Evolutionary conservation across 2,888 invertebrate genomes (phyloP).

Genomic region (Ctena decussata): DNA sequence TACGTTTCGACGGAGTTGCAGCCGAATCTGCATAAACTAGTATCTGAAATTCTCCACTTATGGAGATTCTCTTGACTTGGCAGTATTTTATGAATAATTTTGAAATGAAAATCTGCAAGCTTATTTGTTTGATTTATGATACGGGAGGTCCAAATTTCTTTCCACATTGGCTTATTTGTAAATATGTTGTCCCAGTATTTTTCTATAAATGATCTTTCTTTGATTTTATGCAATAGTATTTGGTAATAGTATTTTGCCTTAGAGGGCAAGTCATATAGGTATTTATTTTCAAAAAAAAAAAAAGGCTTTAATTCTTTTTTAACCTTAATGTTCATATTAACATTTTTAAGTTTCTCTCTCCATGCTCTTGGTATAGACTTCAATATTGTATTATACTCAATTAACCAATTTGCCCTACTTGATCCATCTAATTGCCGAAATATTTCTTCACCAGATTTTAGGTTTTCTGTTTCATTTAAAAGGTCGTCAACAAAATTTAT

Average conservation of each 20-base stretch:
- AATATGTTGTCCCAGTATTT: neutral
- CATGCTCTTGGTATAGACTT: neutral
- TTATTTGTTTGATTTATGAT: neutral
- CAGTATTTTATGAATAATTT: neutral
- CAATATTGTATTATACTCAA: no score
- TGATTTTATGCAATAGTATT: neutral
- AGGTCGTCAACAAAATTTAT: neutral
- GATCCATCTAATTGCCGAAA: neutral
- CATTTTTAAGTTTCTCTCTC: neutral
- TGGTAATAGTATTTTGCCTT: neutral
- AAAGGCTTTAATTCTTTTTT: neutral
- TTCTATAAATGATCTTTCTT: neutral
- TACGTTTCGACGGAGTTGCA: neutral
- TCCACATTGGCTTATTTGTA: neutral
- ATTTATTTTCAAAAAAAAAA: neutral
- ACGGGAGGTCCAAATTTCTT: neutral
- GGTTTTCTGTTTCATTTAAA: neutral
- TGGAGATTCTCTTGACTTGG: neutral
- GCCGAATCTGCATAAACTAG: neutral
- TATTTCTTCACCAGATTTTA: neutral
- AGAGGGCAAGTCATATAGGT: neutral
- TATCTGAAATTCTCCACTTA: neutral
- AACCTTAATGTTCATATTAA: neutral
- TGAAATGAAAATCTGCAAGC: neutral
- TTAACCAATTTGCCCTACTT: no score